phyloP scores from a whole-genome alignment of 1,140 invertebrate species.

The Stegodyphus mimosarum region DNA sequence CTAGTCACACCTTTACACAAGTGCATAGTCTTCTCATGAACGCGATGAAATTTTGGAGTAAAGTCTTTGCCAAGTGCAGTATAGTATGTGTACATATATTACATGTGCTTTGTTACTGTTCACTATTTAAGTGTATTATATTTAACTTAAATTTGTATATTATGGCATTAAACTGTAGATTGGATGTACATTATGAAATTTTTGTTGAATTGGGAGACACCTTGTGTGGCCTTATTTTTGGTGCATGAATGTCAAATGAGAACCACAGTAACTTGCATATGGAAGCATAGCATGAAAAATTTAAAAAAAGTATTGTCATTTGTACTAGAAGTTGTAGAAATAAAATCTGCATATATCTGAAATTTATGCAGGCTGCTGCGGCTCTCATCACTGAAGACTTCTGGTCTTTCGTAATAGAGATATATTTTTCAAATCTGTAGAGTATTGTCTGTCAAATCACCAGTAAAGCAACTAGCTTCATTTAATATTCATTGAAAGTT shows the following conservation, averaged over 20 bases:
- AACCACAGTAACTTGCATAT: neutral
- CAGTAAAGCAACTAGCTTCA: no score
- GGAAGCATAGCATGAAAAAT: no score
- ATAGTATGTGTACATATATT: conserved; percentile 16
- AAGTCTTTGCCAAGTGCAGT: neutral
- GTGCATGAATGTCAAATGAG: conserved; percentile 32
- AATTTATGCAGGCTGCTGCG: neutral
- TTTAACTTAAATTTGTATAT: neutral
- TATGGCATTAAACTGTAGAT: conserved; percentile 17
- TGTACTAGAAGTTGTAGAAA: no score
- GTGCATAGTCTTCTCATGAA: neutral
- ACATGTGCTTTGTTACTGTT: conserved; percentile 25
- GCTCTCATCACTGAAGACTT: conserved; percentile 1
- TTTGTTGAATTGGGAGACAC: conserved; percentile 45
- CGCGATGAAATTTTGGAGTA: neutral
- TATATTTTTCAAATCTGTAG: conserved; percentile 49
- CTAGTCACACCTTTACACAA: conserved; percentile 33
- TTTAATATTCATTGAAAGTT: no score
- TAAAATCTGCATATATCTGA: no score
- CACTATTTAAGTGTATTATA: conserved; percentile 7
- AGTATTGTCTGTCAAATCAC: neutral
- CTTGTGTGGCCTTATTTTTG: conserved; percentile 59
- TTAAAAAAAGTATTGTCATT: no score
- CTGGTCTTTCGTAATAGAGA: conserved; percentile 46
- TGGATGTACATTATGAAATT: conserved; percentile 44